Percentiles rank a stretch among this genome's conserved stretches.
phyloP scores from a whole-genome alignment of 2,113 vertebrate genomes.

The Elephantulus edwardii region DNA sequence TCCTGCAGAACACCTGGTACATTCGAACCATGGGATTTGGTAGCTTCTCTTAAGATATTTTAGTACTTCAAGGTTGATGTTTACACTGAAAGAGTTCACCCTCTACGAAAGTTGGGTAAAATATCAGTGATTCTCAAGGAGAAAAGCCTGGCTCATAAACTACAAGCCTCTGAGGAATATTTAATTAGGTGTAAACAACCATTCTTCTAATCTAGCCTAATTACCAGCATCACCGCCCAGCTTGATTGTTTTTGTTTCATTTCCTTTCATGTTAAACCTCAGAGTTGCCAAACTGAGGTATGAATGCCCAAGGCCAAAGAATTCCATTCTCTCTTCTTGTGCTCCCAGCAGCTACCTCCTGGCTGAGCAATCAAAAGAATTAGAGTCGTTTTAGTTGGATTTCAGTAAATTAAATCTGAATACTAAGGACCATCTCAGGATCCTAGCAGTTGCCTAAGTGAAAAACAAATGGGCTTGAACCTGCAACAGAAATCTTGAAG shows the following conservation, averaged over 20 bases:
- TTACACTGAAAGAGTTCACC: background rate
- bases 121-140: background rate
- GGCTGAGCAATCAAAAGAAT: background rate
- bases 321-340: background rate
- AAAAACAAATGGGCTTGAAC: background rate
- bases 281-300: background rate
- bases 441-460: background rate
- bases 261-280: constrained; percentile 24
- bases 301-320: background rate
- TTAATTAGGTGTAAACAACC: background rate
- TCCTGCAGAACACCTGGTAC: too few relatives aligned
- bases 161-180: background rate
- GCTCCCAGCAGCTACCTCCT: background rate
- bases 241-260: constrained; percentile 26
- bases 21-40: too few relatives aligned
- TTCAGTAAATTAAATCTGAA: background rate
- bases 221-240: background rate
- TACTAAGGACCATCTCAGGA: background rate
- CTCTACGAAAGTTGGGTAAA: background rate
- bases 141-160: background rate
- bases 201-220: constrained; percentile 30
- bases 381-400: background rate
- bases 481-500: too few relatives aligned
- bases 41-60: background rate
- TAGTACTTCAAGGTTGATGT: background rate